Percentiles rank a stretch among this genome's conserved stretches.
Evolutionary conservation across 2,113 vertebrate genomes (phyloP).

Genomic region (Gavialis gangeticus): DNA sequence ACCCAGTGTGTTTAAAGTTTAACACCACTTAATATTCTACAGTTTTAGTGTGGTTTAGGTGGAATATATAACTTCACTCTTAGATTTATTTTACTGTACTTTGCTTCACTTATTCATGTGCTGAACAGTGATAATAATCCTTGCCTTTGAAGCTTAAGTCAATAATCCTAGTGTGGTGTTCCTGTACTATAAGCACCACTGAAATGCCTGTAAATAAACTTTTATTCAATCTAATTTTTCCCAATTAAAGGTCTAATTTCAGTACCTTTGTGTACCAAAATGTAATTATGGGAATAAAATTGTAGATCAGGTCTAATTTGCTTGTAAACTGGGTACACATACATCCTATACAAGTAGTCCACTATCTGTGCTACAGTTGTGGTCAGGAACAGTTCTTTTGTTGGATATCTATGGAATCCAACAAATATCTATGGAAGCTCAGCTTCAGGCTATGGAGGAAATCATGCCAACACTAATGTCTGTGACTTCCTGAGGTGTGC

Average conservation of each 20-base stretch:
- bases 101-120: too few relatives aligned
- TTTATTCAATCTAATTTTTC: background rate
- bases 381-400: background rate
- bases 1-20: too few relatives aligned
- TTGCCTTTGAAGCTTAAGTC: too few relatives aligned
- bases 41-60: too few relatives aligned
- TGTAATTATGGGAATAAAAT: background rate
- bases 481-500: background rate
- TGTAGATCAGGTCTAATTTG: background rate
- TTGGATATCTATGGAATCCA: background rate
- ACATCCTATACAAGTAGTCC: background rate
- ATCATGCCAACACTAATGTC: background rate
- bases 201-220: background rate
- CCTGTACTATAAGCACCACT: background rate
- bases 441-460: background rate
- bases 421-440: background rate
- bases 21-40: too few relatives aligned
- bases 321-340: background rate
- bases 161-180: too few relatives aligned
- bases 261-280: too few relatives aligned
- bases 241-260: background rate
- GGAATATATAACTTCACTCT: too few relatives aligned
- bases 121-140: too few relatives aligned
- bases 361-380: background rate
- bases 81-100: too few relatives aligned